Conservation (phyloP, 2,113 vertebrate genomes). For the Natator depressus region DNA sequence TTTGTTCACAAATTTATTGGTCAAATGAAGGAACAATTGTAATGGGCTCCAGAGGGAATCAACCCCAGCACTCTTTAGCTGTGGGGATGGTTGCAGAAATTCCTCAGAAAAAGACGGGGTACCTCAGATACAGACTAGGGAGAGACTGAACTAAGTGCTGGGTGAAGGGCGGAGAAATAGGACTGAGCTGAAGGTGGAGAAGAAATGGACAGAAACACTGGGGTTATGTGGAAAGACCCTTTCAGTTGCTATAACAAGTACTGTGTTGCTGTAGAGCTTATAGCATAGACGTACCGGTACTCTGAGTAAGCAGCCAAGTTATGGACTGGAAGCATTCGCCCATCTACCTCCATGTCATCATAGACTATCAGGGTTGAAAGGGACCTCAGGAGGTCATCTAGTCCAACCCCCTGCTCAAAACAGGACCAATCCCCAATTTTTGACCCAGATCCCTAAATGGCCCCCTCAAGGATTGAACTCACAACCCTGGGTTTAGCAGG, state of each 20-base stretch:
- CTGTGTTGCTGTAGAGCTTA: too few species aligned
- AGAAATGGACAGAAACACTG: conserved; percentile 15
- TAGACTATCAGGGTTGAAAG: too few species aligned
- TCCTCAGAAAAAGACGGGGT: conserved; percentile 30
- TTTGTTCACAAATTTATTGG: neutral
- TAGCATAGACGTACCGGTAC: too few species aligned
- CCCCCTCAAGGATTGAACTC: too few species aligned
- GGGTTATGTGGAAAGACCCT: neutral
- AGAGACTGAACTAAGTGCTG: neutral
- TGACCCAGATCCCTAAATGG: too few species aligned
- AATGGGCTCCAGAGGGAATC: neutral
- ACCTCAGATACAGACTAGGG: neutral
- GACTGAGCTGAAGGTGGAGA: neutral
- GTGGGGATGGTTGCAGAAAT: neutral
- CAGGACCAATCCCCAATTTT: too few species aligned
- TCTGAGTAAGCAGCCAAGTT: too few species aligned
- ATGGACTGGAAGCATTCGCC: neutral
- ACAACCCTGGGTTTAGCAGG: too few species aligned
- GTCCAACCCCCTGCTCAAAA: too few species aligned
- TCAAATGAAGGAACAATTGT: neutral
- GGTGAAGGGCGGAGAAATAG: conserved; percentile 16
- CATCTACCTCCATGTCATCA: neutral
- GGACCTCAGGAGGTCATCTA: too few species aligned
- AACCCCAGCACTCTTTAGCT: neutral
- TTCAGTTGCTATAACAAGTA: too few species aligned